Base-by-base conservation (phyloP, 2,888 invertebrate species). In the Nymphalis c-album region DNA sequence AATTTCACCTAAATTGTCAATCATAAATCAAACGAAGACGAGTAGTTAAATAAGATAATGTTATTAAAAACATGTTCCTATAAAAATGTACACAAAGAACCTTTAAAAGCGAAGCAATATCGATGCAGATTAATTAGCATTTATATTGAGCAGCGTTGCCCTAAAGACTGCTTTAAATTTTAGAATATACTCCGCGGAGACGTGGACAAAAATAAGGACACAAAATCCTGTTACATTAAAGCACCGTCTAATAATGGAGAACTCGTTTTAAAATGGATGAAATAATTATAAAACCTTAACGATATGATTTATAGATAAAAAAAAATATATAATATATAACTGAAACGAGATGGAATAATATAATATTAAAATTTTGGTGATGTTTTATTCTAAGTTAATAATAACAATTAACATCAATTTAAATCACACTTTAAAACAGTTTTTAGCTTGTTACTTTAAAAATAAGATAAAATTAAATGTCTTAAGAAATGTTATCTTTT, bases 111-210 rank as follows among this genome's bases (percentile, higher is more conserved):
- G 48, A 16, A 45, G 45, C 60, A 53, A 51, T 64, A 64, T 60
- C 64, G 64, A 60, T 60, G 64, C 46, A 60, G 64, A 64, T 64
- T 60, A 64, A 64, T 64, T 64, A 64, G 64, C 64, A 64, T 64
- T 64, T 64, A 64, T 64, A 64, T 64, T 64, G 60, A 64, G 60
- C 31, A 53, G 60, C 58, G 59, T 60, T 60, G 60, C 64, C 57
- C 57, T 53, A 60, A 64, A 59, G 64, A 45, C 64, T 64, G 64
- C 46, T 60, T 60, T 60, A 59, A 60, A 60, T 53, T 60, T 64
- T 60, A 64, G 60, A 64, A 53, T 64, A 64, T 59, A 59, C 18
- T 59, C 51, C 40, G 18, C 16, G 64, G 46, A 64, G 18, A 59
- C 48, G 58, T 58, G 59, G 26, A 48, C 60, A 35, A n/a, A 51